Conservation (phyloP, 1,140 invertebrate species). For the Drosophila busckii region DNA sequence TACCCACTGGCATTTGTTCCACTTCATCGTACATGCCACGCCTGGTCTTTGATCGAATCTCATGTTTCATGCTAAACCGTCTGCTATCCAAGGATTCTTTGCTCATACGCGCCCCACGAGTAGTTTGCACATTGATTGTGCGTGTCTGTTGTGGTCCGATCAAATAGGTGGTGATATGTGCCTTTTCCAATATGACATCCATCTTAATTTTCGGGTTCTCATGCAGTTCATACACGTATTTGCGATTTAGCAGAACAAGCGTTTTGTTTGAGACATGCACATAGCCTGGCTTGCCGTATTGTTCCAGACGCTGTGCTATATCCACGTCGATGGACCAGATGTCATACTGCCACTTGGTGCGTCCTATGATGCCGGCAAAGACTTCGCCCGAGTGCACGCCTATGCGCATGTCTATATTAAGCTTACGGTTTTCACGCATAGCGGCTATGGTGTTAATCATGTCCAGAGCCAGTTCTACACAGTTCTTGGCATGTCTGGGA, state of each 20-base stretch:
- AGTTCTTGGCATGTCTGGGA: constrained; percentile 89
- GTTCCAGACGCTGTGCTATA: constrained; percentile 96
- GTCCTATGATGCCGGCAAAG: constrained; percentile 93
- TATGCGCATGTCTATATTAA: constrained; percentile 95
- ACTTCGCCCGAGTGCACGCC: constrained; percentile 96
- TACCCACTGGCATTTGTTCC: constrained; percentile 60
- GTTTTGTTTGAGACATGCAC: constrained; percentile 92
- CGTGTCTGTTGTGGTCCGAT: constrained; percentile 64
- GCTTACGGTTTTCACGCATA: constrained; percentile 84
- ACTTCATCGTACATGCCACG: constrained; percentile 54
- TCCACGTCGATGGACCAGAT: constrained; percentile 98
- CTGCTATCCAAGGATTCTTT: too few species aligned
- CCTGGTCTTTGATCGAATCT: constrained; percentile 9
- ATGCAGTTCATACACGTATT: constrained; percentile 78
- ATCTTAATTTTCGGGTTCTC: constrained; percentile 81
- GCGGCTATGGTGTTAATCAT: constrained; percentile 96
- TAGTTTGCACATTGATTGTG: constrained; percentile 53
- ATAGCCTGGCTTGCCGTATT: constrained; percentile 90
- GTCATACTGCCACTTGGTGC: constrained; percentile 96
- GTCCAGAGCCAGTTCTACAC: constrained; percentile 90
- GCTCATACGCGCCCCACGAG: too few species aligned
- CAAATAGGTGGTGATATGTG: constrained; percentile 86
- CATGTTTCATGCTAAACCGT: constrained; percentile 1
- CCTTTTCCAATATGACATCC: constrained; percentile 84
- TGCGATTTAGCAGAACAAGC: constrained; percentile 83